These are phyloP conservation scores for Rhingia rostrata DNA, from an alignment of 2,888 invertebrate genomes.

Conservation along the genomic window DNA sequence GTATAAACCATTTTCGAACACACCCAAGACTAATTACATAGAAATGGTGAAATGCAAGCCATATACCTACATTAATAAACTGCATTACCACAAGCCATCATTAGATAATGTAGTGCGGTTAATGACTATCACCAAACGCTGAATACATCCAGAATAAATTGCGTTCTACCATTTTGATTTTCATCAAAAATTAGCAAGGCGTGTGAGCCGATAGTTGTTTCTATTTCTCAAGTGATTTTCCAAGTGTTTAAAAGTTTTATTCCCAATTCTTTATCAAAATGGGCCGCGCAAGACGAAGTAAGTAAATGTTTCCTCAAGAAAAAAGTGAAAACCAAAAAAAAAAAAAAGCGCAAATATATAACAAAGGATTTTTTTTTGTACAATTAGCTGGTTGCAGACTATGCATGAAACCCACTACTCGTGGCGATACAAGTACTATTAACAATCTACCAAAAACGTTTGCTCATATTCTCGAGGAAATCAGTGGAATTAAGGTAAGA, in stretches of 20 bases:
- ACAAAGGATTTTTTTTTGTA: not conserved
- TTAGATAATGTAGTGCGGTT: constrained; percentile 16
- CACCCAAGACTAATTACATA: not conserved
- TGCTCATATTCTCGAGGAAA: constrained; percentile 51
- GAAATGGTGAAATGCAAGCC: not conserved
- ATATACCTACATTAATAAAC: constrained; percentile 10
- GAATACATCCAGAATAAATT: constrained; percentile 40
- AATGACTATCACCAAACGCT: constrained; percentile 5
- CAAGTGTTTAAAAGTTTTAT: constrained; percentile 2
- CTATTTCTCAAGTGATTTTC: not conserved
- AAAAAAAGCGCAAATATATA: not conserved
- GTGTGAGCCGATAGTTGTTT: constrained; percentile 14
- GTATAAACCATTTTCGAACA: not conserved
- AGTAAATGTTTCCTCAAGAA: constrained; percentile 9
- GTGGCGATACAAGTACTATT: constrained; percentile 22
- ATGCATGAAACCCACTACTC: constrained; percentile 37
- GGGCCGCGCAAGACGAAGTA: constrained; percentile 46
- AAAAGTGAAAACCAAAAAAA: not conserved
- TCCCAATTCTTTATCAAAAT: constrained; percentile 4
- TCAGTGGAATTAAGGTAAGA: constrained; percentile 57
- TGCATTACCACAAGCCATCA: constrained; percentile 52
- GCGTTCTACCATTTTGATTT: constrained; percentile 63
- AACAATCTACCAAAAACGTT: constrained; percentile 59
- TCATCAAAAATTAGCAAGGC: constrained; percentile 38
- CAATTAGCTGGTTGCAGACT: constrained; percentile 34